Conservation (phyloP, 2,888 invertebrate species). For the Andrena hattorfiana region DNA sequence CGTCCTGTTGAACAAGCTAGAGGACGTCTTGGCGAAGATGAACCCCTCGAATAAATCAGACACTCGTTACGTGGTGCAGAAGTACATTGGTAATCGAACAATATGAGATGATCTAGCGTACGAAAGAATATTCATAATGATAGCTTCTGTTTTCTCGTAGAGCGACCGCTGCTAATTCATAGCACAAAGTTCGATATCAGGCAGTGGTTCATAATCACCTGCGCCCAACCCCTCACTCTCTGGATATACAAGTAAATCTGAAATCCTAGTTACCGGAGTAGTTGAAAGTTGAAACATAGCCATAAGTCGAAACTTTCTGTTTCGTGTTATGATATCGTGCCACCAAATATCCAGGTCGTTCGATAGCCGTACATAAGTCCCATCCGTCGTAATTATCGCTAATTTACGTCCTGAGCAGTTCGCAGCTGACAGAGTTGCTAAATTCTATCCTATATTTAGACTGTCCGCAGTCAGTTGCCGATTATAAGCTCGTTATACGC, state of each 20-base stretch:
- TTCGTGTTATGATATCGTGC: slow-evolving; percentile 41
- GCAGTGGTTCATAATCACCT: slow-evolving; percentile 97
- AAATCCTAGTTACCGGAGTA: neutral
- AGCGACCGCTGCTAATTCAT: slow-evolving; percentile 94
- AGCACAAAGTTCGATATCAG: slow-evolving; percentile 97
- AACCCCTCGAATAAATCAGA: slow-evolving; percentile 85
- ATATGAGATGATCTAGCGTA: slow-evolving; percentile 1
- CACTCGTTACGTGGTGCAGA: slow-evolving; percentile 96
- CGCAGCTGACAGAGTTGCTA: neutral
- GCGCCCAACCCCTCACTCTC: slow-evolving; percentile 94
- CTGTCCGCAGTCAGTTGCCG: slow-evolving; percentile 35
- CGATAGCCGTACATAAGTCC: slow-evolving; percentile 36
- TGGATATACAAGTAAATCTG: slow-evolving; percentile 94
- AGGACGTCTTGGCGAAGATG: slow-evolving; percentile 92
- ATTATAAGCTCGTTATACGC: slow-evolving; percentile 29
- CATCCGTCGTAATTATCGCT: slow-evolving; percentile 54
- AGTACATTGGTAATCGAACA: slow-evolving; percentile 93
- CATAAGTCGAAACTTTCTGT: slow-evolving; percentile 1
- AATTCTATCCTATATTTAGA: slow-evolving; percentile 42
- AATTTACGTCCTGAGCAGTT: slow-evolving; percentile 19
- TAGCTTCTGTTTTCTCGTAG: slow-evolving; percentile 86
- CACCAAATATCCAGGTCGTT: slow-evolving; percentile 41
- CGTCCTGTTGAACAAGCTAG: slow-evolving; percentile 93
- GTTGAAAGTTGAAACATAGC: neutral
- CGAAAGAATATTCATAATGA: neutral